These are phyloP conservation scores for Empidonax traillii DNA, from an alignment of 2,113 vertebrate genomes.

Conservation along the genomic window DNA sequence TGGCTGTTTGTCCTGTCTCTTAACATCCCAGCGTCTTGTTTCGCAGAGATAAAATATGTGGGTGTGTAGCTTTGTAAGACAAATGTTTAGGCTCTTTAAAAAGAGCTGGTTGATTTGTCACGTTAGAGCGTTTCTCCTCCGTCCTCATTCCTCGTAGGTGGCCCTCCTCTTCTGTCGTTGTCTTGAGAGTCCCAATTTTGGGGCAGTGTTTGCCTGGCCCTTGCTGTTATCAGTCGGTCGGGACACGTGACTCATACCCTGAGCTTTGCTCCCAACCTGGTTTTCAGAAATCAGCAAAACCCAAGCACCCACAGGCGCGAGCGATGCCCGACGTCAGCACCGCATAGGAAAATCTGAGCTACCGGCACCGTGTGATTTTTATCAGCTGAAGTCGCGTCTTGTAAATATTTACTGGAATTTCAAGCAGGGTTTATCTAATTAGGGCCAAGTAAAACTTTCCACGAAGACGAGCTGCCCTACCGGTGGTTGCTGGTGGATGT, in stretches of 20 bases:
- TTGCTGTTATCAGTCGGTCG: not conserved
- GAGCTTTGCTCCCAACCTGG: not conserved
- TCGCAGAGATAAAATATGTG: not conserved
- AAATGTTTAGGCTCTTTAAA: slow-evolving; percentile 6
- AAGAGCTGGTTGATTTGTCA: not conserved
- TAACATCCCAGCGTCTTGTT: not conserved
- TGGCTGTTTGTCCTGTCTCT: slow-evolving; percentile 14
- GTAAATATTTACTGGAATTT: slow-evolving; percentile 62
- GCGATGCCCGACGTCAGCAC: not conserved
- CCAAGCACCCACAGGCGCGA: fast-evolving
- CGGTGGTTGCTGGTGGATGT: not conserved
- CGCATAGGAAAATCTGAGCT: slow-evolving; percentile 15
- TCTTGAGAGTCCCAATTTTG: not conserved
- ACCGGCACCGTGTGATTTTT: slow-evolving; percentile 3
- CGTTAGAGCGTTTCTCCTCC: not conserved
- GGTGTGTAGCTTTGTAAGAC: slow-evolving; percentile 8
- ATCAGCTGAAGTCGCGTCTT: slow-evolving; percentile 29
- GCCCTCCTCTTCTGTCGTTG: fast-evolving
- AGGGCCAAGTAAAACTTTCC: slow-evolving; percentile 40
- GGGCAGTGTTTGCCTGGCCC: not conserved
- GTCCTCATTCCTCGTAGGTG: not conserved
- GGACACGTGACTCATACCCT: not conserved
- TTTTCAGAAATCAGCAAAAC: not conserved
- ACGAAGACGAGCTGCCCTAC: not conserved
- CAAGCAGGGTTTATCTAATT: slow-evolving; percentile 43